Conservation (phyloP, 2,113 vertebrate species). For the Megatriorchis doriae region DNA sequence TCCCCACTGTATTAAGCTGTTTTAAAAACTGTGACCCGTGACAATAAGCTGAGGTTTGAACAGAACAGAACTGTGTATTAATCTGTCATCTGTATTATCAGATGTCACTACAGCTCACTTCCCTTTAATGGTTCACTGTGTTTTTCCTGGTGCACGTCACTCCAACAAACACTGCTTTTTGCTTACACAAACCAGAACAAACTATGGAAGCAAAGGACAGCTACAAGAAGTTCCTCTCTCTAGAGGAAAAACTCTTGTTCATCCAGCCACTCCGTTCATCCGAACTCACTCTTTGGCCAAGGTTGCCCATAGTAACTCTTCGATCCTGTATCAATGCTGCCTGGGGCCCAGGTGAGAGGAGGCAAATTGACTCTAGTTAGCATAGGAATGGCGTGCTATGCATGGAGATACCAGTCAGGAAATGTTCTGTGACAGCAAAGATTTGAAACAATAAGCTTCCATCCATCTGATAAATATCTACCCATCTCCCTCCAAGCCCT, state of each 20-base stretch:
- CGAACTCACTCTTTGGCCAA: background rate
- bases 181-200: background rate
- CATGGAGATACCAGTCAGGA: background rate
- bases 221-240: background rate
- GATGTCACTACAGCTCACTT: background rate
- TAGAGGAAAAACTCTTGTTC: background rate
- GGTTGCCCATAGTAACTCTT: background rate
- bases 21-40: background rate
- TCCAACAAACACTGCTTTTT: background rate
- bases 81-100: background rate
- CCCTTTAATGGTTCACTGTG: background rate
- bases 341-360: background rate
- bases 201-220: background rate
- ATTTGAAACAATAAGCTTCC: constrained; percentile 33
- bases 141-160: background rate
- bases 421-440: background rate
- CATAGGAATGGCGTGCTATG: background rate
- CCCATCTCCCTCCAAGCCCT: background rate
- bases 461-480: constrained; percentile 7
- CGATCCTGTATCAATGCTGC: background rate
- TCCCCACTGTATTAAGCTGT: background rate
- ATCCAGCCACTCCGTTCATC: background rate
- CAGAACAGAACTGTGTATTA: background rate
- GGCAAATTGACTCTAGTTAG: background rate
- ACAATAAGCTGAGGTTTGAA: background rate